A percentile compares a stretch with the other conserved stretches of the same genome.
These are phyloP conservation scores for Lycodopsis pacificus DNA, from an alignment of 2,797 vertebrate genomes.

Conservation along the genomic window DNA sequence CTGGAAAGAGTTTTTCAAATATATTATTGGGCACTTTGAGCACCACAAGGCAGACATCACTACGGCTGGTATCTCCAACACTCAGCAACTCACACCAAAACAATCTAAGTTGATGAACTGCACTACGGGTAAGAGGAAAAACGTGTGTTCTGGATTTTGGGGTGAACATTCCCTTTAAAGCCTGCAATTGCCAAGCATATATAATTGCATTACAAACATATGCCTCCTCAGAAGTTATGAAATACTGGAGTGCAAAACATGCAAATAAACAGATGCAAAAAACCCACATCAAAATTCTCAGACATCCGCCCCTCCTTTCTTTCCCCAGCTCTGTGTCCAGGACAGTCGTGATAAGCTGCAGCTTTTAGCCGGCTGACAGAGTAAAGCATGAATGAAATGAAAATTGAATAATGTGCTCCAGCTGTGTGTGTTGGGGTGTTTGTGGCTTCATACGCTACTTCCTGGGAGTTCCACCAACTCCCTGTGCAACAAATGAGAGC, in stretches of 20 bases:
- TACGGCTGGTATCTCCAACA: neutral
- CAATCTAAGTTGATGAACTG: neutral
- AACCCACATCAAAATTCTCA: neutral
- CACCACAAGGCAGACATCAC: neutral
- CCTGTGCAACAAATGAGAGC: constrained; percentile 45
- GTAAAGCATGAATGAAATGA: constrained; percentile 44
- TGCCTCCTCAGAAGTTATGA: neutral
- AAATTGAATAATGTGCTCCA: constrained; percentile 44
- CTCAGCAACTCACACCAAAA: neutral
- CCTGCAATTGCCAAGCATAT: neutral
- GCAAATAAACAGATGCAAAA: neutral
- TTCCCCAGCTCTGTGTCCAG: constrained; percentile 16
- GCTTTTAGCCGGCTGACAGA: constrained; percentile 35
- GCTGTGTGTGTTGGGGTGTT: constrained; percentile 22
- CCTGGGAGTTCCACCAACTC: constrained; percentile 48
- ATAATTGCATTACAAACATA: neutral
- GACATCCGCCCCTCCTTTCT: constrained; percentile 14
- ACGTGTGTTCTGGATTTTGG: neutral
- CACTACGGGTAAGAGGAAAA: neutral
- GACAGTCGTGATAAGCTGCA: constrained; percentile 38
- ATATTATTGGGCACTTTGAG: neutral
- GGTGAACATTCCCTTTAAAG: neutral
- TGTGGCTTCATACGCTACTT: constrained; percentile 42
- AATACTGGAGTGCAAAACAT: neutral
- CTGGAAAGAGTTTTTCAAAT: neutral